Conservation (phyloP, 2,113 vertebrate species). For the Azemiops feae region DNA sequence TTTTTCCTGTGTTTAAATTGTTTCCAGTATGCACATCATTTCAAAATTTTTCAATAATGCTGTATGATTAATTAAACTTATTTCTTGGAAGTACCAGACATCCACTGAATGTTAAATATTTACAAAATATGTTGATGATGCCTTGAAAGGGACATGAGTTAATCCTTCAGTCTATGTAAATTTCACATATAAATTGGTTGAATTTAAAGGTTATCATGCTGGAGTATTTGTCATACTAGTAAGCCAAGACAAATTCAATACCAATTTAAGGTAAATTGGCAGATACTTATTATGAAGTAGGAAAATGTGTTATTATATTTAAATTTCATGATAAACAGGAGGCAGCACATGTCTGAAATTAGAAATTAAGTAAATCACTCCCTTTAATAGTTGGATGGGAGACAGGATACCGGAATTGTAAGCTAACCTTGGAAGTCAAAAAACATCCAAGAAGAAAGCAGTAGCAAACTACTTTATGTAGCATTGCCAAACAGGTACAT, state of each 20-base stretch:
- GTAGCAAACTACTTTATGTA: background rate
- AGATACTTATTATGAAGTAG: background rate
- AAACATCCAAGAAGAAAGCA: background rate
- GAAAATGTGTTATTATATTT: background rate
- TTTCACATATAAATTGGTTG: background rate
- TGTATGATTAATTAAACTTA: constrained; percentile 3
- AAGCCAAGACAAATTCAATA: background rate
- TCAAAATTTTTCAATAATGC: background rate
- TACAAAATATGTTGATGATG: background rate
- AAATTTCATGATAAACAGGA: background rate
- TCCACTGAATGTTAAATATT: background rate
- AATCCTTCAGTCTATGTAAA: background rate
- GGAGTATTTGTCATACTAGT: background rate
- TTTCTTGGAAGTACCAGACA: background rate
- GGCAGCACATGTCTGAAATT: background rate
- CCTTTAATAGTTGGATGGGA: background rate
- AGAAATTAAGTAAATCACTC: background rate
- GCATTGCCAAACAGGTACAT: background rate
- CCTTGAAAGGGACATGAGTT: constrained; percentile 6
- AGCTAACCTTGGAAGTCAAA: background rate
- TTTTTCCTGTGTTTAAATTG: background rate
- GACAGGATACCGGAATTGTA: background rate
- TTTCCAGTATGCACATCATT: background rate
- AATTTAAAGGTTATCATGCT: constrained; percentile 5
- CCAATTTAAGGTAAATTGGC: background rate